Base-by-base conservation (phyloP, 1,140 invertebrate species). In the Anastatus disparis region DNA sequence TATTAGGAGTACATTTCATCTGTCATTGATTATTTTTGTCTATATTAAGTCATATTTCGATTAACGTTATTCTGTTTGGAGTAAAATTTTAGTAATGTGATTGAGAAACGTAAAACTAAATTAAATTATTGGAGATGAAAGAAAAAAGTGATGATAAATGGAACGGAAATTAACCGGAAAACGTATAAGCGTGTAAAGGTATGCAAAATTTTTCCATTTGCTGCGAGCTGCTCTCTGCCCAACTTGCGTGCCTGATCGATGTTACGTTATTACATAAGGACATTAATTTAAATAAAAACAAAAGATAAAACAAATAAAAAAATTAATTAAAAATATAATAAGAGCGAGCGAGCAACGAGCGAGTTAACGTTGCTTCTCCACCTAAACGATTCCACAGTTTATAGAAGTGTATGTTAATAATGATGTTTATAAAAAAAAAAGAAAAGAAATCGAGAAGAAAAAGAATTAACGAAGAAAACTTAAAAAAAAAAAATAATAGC, bases 241-340 rank as follows among this genome's bases (percentile, higher is more conserved):
- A 81, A 84, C 76, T 83, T 82, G 84, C 83, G 83, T 85, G 83
- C 83, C 83, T 85, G 77, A 82, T 71, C 35, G n/a, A 64, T 42
- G 17, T 65, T 68, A 59, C 13, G 10, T 53, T 53, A 26, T 53
- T 44, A 3, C n/a, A 15, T 69, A 63, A 55, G 40, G 42, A 48
- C 44, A 22, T 48, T 3, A n/a, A n/a, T n/a, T n/a, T n/a, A 31
- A 12, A 58, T 48, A 38, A n/a, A 38, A 68, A 12, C 10, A 13
- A 38, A 42, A 35, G 0, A 58, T n/a, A n/a, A n/a, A n/a, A n/a
- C n/a, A n/a, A n/a, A n/a, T n/a, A n/a, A n/a, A n/a, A n/a, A n/a
- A n/a, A n/a, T n/a, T n/a, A n/a, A n/a, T n/a, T 17, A 62, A 20
- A 15, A 1, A 31, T 29, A 31, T n/a, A 22, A 17, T n/a, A 12